A percentile compares a stretch with the other conserved stretches of the same genome.
Evolutionary conservation across 2,113 vertebrate genomes (phyloP).

Genomic region (Garra rufa): DNA sequence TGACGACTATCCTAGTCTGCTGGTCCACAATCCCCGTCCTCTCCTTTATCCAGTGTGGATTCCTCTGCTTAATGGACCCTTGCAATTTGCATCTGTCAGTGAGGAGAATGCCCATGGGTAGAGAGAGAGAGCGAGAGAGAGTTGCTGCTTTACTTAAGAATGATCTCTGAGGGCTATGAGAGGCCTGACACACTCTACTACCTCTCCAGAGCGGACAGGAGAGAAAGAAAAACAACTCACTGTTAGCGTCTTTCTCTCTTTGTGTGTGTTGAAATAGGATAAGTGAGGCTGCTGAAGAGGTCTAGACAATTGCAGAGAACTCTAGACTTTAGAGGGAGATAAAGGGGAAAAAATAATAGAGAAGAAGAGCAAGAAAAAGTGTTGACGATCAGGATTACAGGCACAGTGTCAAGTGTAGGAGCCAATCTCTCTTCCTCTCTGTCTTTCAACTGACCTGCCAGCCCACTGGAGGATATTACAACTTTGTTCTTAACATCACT

Average conservation of each 20-base stretch:
- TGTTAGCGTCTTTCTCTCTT: conserved; percentile 13
- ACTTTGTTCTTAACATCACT: conserved; percentile 30
- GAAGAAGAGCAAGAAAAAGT: neutral
- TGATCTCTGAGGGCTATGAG: conserved; percentile 57
- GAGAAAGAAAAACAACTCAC: conserved; percentile 50
- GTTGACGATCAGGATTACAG: conserved; percentile 19
- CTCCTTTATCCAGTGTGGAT: conserved; percentile 56
- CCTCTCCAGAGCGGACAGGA: conserved; percentile 49
- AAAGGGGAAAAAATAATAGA: conserved; percentile 15
- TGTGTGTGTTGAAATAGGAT: conserved; percentile 38
- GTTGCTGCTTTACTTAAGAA: conserved; percentile 58
- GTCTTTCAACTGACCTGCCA: conserved; percentile 31
- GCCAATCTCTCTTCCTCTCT: conserved; percentile 1
- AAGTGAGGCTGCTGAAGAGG: conserved; percentile 44
- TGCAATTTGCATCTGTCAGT: conserved; percentile 61
- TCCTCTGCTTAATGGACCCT: conserved; percentile 57
- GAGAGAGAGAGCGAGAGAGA: conserved; percentile 18
- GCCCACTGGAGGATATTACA: conserved; percentile 6
- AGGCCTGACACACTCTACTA: conserved; percentile 54
- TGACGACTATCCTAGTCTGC: neutral
- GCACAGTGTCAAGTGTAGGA: conserved; percentile 18
- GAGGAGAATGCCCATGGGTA: conserved; percentile 50
- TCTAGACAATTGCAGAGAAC: conserved; percentile 40
- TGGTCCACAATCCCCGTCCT: conserved; percentile 36
- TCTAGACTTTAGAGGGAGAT: conserved; percentile 35